phyloP scores from a whole-genome alignment of 2,888 invertebrate genomes.

The Electrophaes corylata region DNA sequence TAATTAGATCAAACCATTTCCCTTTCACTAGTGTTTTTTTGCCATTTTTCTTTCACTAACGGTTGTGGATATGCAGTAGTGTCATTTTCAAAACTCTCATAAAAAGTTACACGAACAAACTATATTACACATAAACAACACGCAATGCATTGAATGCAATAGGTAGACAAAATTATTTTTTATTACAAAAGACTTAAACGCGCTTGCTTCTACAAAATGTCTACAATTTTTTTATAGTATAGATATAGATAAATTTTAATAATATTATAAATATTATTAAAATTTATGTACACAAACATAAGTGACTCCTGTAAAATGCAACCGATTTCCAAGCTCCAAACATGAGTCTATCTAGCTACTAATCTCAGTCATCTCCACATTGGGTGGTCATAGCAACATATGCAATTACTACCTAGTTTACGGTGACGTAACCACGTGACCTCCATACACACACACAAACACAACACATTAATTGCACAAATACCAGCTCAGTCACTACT shows the following conservation, averaged over 20 bases:
- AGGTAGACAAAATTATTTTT: neutral
- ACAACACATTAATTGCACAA: slow-evolving; percentile 11
- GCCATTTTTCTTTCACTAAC: slow-evolving; percentile 10
- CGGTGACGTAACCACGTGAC: slow-evolving; percentile 24
- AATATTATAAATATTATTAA: too few relatives aligned
- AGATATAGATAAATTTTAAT: too few relatives aligned
- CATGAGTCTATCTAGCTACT: neutral
- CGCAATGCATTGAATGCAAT: neutral
- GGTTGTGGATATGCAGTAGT: slow-evolving; percentile 13
- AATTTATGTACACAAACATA: too few relatives aligned
- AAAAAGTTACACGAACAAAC: neutral
- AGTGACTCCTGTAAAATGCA: too few relatives aligned
- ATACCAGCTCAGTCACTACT: slow-evolving; percentile 20
- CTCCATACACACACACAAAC: slow-evolving; percentile 18
- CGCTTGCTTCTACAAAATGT: slow-evolving; percentile 6
- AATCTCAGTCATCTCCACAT: slow-evolving; percentile 11
- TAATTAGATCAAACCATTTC: neutral
- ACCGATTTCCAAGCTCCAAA: too few relatives aligned
- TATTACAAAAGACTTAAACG: slow-evolving; percentile 13
- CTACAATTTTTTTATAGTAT: neutral
- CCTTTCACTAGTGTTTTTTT: slow-evolving; percentile 13
- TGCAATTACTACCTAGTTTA: slow-evolving; percentile 13
- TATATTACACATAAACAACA: neutral
- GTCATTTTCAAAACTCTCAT: neutral
- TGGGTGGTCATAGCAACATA: slow-evolving; percentile 17